A percentile compares a stretch with the other conserved stretches of the same genome.
Conservation (phyloP, 2,797 vertebrate species). For the Amphiprion clarkii region DNA sequence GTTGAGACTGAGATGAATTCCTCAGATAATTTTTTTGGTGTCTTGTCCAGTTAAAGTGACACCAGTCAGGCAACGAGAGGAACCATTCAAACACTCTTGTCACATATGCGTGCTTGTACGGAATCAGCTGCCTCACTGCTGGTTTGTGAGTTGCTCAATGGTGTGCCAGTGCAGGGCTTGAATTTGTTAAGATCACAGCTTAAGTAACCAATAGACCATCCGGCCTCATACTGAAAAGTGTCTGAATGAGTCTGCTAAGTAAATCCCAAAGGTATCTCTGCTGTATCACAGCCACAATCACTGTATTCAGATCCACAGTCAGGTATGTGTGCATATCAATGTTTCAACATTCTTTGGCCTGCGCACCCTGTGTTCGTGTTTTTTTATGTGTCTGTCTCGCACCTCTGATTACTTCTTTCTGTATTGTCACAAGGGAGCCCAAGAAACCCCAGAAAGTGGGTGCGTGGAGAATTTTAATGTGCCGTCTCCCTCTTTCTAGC, state of each 20-base stretch:
- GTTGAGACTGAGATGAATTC: conserved; percentile 53
- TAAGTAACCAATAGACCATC: neutral
- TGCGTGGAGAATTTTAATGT: conserved; percentile 45
- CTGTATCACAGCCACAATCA: neutral
- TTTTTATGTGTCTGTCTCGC: conserved; percentile 20
- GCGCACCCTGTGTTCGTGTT: conserved; percentile 2
- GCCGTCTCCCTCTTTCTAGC: conserved; percentile 20
- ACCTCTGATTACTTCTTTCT: conserved; percentile 26
- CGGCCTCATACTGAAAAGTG: neutral
- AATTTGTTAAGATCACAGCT: neutral
- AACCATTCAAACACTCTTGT: conserved; percentile 2
- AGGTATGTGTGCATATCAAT: neutral
- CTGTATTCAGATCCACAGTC: neutral
- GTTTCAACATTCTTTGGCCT: conserved; percentile 15
- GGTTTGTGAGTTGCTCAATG: conserved; percentile 6
- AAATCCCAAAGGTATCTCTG: conserved; percentile 13
- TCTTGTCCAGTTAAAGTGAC: conserved; percentile 57
- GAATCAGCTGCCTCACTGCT: conserved; percentile 5
- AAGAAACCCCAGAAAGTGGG: conserved; percentile 31
- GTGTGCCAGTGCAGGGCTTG: neutral
- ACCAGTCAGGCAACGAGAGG: conserved; percentile 8
- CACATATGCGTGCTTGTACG: neutral
- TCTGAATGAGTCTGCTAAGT: conserved; percentile 1
- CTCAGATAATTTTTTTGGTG: conserved; percentile 39
- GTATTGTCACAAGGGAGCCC: conserved; percentile 13